These are phyloP conservation scores for Sphyrna mokarran DNA, from an alignment of 2,113 vertebrate genomes.

Conservation along the genomic window DNA sequence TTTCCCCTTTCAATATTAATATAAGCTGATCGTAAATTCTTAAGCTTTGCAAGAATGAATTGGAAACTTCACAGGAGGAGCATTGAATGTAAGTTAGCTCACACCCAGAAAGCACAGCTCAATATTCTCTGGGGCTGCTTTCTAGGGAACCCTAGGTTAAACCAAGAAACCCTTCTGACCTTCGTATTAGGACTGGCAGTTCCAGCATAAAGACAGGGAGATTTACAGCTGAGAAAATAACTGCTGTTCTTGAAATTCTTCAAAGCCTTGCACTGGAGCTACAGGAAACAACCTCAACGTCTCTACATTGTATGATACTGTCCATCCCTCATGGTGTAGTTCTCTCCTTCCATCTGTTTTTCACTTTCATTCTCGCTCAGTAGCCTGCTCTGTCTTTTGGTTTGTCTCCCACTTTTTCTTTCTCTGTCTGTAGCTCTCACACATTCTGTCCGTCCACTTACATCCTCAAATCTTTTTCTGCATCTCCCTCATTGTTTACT, in stretches of 20 bases:
- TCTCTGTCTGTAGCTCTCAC: not conserved
- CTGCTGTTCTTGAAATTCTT: slow-evolving; percentile 28
- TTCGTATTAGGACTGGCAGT: not conserved
- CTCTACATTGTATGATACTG: not conserved
- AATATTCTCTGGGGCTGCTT: not conserved
- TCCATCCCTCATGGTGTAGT: too few relatives aligned
- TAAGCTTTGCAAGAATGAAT: slow-evolving; percentile 17
- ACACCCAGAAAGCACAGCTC: not conserved
- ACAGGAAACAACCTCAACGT: not conserved
- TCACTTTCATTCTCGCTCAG: not conserved
- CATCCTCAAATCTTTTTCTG: not conserved
- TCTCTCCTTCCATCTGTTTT: not conserved
- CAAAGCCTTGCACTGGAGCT: not conserved
- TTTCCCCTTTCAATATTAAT: slow-evolving; percentile 33
- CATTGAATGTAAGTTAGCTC: not conserved
- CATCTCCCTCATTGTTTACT: not conserved
- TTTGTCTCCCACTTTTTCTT: not conserved
- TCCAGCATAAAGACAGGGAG: slow-evolving; percentile 30
- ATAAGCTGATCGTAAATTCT: slow-evolving; percentile 7
- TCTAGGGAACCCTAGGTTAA: not conserved
- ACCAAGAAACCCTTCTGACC: not conserved
- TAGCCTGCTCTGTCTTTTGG: not conserved
- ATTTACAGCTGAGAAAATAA: slow-evolving; percentile 64
- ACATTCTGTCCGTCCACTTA: not conserved
- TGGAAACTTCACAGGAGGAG: not conserved